Conservation (phyloP, 1,140 invertebrate species). For the Nebria ingens region DNA sequence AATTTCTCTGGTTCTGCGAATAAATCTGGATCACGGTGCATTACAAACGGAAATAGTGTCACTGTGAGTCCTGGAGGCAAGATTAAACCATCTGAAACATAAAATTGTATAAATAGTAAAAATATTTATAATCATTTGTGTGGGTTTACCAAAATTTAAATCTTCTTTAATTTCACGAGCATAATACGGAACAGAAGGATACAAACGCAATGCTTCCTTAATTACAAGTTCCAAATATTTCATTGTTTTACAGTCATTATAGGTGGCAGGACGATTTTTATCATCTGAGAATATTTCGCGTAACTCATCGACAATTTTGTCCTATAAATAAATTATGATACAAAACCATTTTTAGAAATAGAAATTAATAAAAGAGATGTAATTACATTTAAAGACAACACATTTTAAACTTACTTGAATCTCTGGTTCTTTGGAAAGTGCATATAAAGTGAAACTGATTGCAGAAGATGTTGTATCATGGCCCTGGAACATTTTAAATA, state of each 20-base stretch:
- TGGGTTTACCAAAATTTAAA: constrained; percentile 39
- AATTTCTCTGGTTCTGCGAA: constrained; percentile 64
- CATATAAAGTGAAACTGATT: constrained; percentile 45
- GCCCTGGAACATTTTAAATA: constrained; percentile 40
- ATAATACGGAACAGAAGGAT: constrained; percentile 63
- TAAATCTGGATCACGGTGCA: constrained; percentile 54
- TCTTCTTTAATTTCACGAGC: constrained; percentile 48
- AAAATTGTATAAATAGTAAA: constrained; percentile 12
- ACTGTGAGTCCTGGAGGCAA: constrained; percentile 41
- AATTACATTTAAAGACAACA: neutral
- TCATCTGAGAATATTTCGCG: constrained; percentile 46
- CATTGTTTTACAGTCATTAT: constrained; percentile 53
- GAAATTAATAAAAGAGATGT: constrained; percentile 6
- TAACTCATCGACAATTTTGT: constrained; percentile 53
- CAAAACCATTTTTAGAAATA: neutral
- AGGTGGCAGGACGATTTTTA: constrained; percentile 37
- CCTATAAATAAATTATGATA: constrained; percentile 31
- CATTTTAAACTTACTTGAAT: constrained; percentile 39
- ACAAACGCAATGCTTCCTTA: constrained; percentile 56
- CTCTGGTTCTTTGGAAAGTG: constrained; percentile 45
- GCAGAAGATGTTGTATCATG: constrained; percentile 61
- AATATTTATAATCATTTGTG: no score
- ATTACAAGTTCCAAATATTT: constrained; percentile 64
- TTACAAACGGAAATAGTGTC: constrained; percentile 38
- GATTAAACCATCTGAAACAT: constrained; percentile 35